A percentile compares a stretch with the other conserved stretches of the same genome.
These are phyloP conservation scores for Druceiella hillmani DNA, from an alignment of 2,888 invertebrate species.

Conservation along the genomic window DNA sequence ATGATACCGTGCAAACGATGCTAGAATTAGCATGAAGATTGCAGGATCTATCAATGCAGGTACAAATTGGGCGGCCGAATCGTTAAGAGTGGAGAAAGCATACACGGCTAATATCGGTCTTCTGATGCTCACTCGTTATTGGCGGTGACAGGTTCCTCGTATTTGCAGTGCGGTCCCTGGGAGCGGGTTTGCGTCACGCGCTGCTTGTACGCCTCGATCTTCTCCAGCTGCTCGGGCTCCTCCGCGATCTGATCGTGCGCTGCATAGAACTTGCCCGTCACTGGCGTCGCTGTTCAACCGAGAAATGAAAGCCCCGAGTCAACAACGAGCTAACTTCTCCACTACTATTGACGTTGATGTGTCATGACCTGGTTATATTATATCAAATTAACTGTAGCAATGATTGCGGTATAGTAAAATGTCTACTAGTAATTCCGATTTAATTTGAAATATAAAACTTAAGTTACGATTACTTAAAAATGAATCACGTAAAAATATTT, in stretches of 20 bases:
- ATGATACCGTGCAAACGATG: too few species aligned
- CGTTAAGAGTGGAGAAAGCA: too few species aligned
- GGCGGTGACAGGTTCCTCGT: conserved; percentile 34
- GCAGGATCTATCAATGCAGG: too few species aligned
- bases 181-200: conserved; percentile 41
- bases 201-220: conserved; percentile 33
- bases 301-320: not conserved
- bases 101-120: too few species aligned
- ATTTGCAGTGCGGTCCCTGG: conserved; percentile 40
- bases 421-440: too few species aligned
- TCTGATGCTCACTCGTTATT: conserved; percentile 36
- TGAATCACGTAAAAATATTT: too few species aligned
- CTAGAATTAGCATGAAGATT: too few species aligned
- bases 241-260: conserved; percentile 35
- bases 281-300: conserved; percentile 37
- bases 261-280: conserved; percentile 44
- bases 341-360: not conserved
- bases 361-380: not conserved
- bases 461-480: too few species aligned
- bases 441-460: too few species aligned
- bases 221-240: conserved; percentile 34
- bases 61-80: too few species aligned
- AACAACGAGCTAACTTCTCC: not conserved
- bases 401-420: too few species aligned
- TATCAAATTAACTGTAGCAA: too few species aligned